Evolutionary conservation across 2,113 vertebrate genomes (phyloP), one percentile per base, ranked within the genome.

Genomic region (Eleginops maclovinus): DNA sequence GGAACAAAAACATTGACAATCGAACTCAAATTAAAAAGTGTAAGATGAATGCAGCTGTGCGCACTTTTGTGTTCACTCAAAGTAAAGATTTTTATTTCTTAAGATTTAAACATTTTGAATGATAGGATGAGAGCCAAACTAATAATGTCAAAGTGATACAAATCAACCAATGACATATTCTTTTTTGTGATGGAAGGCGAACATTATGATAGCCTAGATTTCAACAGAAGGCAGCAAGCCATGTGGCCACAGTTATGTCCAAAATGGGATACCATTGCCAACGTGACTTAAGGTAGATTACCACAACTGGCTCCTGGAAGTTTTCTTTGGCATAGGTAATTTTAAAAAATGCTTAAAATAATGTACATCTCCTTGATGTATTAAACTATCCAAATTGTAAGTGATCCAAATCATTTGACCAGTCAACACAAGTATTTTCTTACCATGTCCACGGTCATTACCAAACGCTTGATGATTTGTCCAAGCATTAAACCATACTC

Each of bases 191-290:
- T 72, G 22, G 55, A 71, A 36, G 41, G 17, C 68, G 77, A 71
- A 56, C 0, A 21, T 71, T 79, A 36, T 66, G 22, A 15, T 28
- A 36, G 49, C 16, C 54, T 53, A 41, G 43, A 79, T 58, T 85
- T 61, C 67, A 77, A 65, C 65, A 80, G 44, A 68, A 74, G 73
- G 76, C 72, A 77, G 26, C 69, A 3, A 75, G 46, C 55, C 75
- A 82, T 71, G 63, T 67, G 63, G 46, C 50, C 50, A 28, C 26
- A 46, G 2, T 36, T 64, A 70, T 54, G 36, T 22, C 59, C 77
- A 76, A 47, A 59, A 73, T 13, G 13, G 44, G 4, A 47, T 15
- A 9, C 7, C 5, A 9, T n/a, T 81, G 86, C 81, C 77, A 78
- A 79, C 50, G 41, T 16, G 46, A 77, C 61, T 75, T 10, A 36